Evolutionary conservation across 2,888 invertebrate genomes (phyloP).

Genomic region (Chrysolina haemoptera): DNA sequence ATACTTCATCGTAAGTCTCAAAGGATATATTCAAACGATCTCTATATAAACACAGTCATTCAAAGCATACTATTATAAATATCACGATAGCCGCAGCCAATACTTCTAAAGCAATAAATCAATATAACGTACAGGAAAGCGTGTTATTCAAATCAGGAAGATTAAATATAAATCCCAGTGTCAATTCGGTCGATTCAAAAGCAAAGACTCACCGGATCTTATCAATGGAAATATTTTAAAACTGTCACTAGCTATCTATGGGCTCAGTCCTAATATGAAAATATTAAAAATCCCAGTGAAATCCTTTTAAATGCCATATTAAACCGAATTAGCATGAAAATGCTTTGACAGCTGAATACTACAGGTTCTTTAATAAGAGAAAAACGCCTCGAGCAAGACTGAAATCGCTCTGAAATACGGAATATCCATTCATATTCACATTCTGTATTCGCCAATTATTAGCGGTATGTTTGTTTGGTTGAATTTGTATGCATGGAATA

Average conservation of each 20-base stretch:
- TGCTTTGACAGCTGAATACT: constrained; percentile 69
- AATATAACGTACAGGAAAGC: constrained; percentile 12
- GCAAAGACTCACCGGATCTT: constrained; percentile 55
- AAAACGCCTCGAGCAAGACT: constrained; percentile 58
- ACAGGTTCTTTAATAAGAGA: constrained; percentile 60
- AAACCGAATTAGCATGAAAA: constrained; percentile 70
- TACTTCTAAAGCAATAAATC: constrained; percentile 18
- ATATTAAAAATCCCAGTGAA: constrained; percentile 68
- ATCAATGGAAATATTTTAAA: constrained; percentile 63
- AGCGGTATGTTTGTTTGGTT: constrained; percentile 68
- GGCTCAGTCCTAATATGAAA: constrained; percentile 64
- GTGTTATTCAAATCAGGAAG: constrained; percentile 40
- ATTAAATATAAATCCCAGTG: constrained; percentile 60
- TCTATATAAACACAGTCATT: background rate
- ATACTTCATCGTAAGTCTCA: no score
- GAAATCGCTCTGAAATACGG: constrained; percentile 59
- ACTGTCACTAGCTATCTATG: constrained; percentile 57
- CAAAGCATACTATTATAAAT: background rate
- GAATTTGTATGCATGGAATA: constrained; percentile 70
- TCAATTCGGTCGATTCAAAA: constrained; percentile 54
- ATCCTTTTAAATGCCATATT: constrained; percentile 68
- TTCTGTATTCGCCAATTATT: constrained; percentile 66
- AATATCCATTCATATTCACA: constrained; percentile 55
- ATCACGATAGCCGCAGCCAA: background rate
- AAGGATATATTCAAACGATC: no score